Percentiles rank a stretch among this genome's conserved stretches.
Conservation (phyloP, 1,140 invertebrate genomes). For the Aphelenchoides avenae region DNA sequence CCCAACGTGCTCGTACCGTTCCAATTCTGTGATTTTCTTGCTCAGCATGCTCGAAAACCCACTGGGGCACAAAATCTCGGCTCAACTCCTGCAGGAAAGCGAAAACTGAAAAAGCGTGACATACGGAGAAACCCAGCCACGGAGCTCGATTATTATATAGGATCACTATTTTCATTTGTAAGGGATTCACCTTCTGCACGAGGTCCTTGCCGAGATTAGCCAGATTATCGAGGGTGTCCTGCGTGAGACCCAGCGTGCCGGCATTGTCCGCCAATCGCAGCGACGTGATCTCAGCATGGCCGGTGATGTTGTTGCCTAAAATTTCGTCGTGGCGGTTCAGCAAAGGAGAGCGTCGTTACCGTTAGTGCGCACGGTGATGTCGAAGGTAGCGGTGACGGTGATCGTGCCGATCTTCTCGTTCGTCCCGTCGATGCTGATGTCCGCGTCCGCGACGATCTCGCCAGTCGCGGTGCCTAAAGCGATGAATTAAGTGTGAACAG, state of each 20-base stretch:
- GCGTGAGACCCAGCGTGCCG: constrained; percentile 43
- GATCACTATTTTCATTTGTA: no score
- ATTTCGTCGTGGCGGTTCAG: neutral
- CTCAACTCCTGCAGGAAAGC: no score
- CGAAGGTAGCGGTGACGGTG: constrained; percentile 25
- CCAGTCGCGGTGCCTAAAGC: constrained; percentile 25
- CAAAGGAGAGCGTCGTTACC: neutral
- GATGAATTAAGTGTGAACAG: neutral
- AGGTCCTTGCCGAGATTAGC: constrained; percentile 49
- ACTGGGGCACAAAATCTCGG: no score
- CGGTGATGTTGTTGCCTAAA: constrained; percentile 7
- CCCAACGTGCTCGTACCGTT: no score
- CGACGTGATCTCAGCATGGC: constrained; percentile 31
- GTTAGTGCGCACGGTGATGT: constrained; percentile 15
- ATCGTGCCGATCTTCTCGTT: constrained; percentile 40
- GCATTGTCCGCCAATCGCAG: constrained; percentile 38
- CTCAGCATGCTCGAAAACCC: no score
- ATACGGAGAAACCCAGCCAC: no score
- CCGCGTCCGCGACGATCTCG: constrained; percentile 44
- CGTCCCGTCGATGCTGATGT: constrained; percentile 43
- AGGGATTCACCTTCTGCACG: constrained; percentile 34
- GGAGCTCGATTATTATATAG: no score
- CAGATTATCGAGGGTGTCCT: constrained; percentile 49
- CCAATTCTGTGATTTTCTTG: no score
- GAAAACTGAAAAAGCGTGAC: no score